Evolutionary conservation across 2,888 invertebrate genomes (phyloP).

Genomic region (Zygogramma bicolorata): DNA sequence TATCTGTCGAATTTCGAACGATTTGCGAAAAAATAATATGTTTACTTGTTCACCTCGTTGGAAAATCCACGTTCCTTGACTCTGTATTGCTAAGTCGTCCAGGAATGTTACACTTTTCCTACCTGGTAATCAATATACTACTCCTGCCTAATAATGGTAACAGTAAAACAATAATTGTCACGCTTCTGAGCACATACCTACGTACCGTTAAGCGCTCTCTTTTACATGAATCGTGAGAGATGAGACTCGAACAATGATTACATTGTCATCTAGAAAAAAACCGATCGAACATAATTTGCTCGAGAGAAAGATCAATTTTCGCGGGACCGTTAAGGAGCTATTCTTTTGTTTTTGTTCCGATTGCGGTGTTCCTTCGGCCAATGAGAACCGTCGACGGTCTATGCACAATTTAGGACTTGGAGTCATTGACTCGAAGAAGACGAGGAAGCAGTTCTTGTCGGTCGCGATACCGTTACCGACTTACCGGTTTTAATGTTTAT

Average conservation of each 20-base stretch:
- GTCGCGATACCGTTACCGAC: conserved; percentile 52
- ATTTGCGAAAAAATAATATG: too few relatives aligned
- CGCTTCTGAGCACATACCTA: too few relatives aligned
- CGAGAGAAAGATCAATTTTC: background rate
- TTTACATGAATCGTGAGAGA: background rate
- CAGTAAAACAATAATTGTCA: too few relatives aligned
- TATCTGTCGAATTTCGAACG: too few relatives aligned
- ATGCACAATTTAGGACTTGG: conserved; percentile 47
- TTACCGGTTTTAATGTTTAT: conserved; percentile 11
- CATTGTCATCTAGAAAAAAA: background rate
- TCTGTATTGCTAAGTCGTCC: too few relatives aligned
- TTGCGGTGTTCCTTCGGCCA: conserved; percentile 26
- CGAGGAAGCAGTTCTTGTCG: conserved; percentile 52
- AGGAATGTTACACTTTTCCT: too few relatives aligned
- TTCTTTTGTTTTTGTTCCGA: conserved; percentile 27
- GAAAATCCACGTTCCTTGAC: too few relatives aligned
- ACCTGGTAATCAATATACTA: too few relatives aligned
- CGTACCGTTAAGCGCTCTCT: conserved; percentile 8
- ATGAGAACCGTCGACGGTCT: conserved; percentile 22
- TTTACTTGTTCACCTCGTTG: too few relatives aligned
- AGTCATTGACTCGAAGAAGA: conserved; percentile 52
- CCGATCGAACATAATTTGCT: background rate
- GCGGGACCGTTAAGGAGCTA: conserved; percentile 5
- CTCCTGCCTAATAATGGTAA: too few relatives aligned
- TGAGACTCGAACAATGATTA: background rate